Evolutionary conservation across 2,797 vertebrate genomes (phyloP).

Genomic region (Carduelis carduelis): DNA sequence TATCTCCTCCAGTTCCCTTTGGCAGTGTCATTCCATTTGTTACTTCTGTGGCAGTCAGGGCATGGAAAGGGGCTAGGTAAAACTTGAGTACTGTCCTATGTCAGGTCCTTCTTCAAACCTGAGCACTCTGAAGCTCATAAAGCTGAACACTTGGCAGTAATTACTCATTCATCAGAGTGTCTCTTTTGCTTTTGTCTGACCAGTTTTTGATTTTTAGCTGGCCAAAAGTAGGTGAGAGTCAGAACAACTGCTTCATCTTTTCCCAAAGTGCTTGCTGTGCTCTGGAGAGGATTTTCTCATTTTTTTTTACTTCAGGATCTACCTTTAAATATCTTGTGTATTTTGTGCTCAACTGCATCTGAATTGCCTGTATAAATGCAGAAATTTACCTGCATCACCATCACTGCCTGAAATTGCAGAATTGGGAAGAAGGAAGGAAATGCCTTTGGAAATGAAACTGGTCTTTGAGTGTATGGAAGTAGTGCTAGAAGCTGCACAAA

Average conservation of each 20-base stretch:
- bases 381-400: background rate
- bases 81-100: background rate
- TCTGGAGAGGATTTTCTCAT: background rate
- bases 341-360: background rate
- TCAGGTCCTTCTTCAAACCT: background rate
- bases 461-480: background rate
- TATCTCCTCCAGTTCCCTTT: background rate
- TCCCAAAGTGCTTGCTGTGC: background rate
- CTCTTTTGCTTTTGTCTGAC: background rate
- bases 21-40: background rate
- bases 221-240: background rate
- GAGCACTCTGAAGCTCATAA: background rate
- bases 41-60: background rate
- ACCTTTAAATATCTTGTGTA: background rate
- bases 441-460: constrained; percentile 8
- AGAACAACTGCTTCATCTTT: background rate
- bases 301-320: constrained; percentile 1
- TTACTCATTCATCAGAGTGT: background rate
- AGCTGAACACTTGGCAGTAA: background rate
- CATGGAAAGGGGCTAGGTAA: background rate
- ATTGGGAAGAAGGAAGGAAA: background rate
- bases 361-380: background rate
- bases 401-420: background rate
- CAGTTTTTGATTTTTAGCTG: background rate
- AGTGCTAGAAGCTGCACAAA: background rate